Evolutionary conservation across 2,888 invertebrate species (phyloP), one percentile per base, ranked within the genome.

Genomic region (Kuschelorhynchus macadamiae): DNA sequence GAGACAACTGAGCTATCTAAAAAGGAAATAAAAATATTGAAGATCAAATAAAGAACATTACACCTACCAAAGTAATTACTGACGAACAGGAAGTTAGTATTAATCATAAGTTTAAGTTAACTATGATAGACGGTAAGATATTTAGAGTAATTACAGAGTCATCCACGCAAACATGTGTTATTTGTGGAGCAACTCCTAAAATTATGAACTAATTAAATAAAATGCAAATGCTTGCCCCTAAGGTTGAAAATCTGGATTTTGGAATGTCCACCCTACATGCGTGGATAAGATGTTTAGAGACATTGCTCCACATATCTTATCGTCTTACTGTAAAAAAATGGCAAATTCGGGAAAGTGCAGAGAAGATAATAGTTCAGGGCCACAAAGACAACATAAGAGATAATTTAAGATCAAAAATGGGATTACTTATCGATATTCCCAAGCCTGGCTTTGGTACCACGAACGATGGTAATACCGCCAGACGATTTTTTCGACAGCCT

Each of bases 21-120:
- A 68, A 68, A 18, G 68, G 57, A 65, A 68, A 66, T 41, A 53
- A 55, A 18, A 25, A 18, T 61, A 67, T 60, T 8, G 61, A 55
- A 39, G n/a, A n/a, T n/a, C n/a, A n/a, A n/a, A n/a, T n/a, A n/a
- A n/a, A n/a, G n/a, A n/a, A n/a, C n/a, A n/a, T n/a, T n/a, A n/a
- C n/a, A n/a, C n/a, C n/a, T n/a, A n/a, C n/a, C n/a, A n/a, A n/a
- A n/a, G n/a, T n/a, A n/a, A n/a, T n/a, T n/a, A n/a, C n/a, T n/a
- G n/a, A n/a, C n/a, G n/a, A n/a, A n/a, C n/a, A n/a, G n/a, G n/a
- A n/a, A n/a, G n/a, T n/a, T n/a, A n/a, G n/a, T n/a, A n/a, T n/a
- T n/a, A n/a, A n/a, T n/a, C n/a, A n/a, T n/a, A n/a, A n/a, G n/a
- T n/a, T n/a, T n/a, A n/a, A n/a, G n/a, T n/a, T n/a, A n/a, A n/a